phyloP scores from a whole-genome alignment of 2,888 invertebrate species.

The Spodoptera littoralis region DNA sequence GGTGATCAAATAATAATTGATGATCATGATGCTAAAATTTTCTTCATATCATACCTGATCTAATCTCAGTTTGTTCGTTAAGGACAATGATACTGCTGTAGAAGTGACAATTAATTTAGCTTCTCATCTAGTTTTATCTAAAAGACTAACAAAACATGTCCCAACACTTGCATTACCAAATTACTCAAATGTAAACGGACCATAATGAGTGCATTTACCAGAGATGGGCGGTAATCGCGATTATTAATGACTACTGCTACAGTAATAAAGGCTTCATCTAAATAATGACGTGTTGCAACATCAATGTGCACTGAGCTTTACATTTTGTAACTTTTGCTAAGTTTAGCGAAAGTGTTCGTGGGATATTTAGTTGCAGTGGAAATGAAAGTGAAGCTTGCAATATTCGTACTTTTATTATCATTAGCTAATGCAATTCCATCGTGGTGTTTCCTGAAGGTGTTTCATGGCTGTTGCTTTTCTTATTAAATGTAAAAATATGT shows the following conservation, averaged over 20 bases:
- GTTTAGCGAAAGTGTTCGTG: conserved; percentile 52
- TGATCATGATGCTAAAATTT: too few relatives aligned
- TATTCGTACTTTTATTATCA: not conserved
- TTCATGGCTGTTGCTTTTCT: too few relatives aligned
- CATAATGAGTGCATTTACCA: conserved; percentile 47
- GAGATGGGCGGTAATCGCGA: conserved; percentile 55
- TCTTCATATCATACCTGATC: too few relatives aligned
- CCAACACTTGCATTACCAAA: conserved; percentile 28
- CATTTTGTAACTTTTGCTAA: conserved; percentile 59
- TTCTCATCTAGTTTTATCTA: conserved; percentile 3
- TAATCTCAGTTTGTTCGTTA: too few relatives aligned
- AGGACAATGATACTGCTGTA: too few relatives aligned
- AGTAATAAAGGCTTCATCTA: conserved; percentile 65
- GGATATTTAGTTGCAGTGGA: conserved; percentile 26
- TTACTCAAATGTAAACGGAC: conserved; percentile 38
- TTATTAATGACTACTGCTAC: conserved; percentile 62
- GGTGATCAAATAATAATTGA: too few relatives aligned
- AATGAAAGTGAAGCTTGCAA: conserved; percentile 23
- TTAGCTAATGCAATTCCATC: too few relatives aligned
- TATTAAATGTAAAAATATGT: too few relatives aligned
- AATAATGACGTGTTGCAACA: conserved; percentile 64
- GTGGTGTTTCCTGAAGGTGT: too few relatives aligned
- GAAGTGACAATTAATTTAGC: not conserved
- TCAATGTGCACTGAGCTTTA: conserved; percentile 59
- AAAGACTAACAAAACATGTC: conserved; percentile 33